phyloP scores from a whole-genome alignment of 2,797 vertebrate species.

The Spea hammondii region DNA sequence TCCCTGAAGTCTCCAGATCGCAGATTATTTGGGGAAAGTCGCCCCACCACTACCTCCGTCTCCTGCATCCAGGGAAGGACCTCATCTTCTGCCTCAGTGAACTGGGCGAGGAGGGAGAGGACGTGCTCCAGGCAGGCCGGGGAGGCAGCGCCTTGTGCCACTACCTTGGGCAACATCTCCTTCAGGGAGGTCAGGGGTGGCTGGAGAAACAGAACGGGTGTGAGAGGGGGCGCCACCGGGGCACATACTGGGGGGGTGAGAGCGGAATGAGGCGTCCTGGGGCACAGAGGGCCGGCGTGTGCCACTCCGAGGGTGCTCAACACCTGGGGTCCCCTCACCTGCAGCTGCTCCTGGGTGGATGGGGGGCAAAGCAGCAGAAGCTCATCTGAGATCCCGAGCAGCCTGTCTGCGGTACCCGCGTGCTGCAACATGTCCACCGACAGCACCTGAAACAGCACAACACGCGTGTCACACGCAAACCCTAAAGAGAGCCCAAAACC shows the following conservation, averaged over 20 bases:
- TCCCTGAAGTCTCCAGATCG: conserved; percentile 78
- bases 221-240: no score
- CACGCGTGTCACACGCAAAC: background rate
- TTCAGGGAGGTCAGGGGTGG: conserved; percentile 66
- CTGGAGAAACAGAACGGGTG: conserved; percentile 55
- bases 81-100: conserved; percentile 75
- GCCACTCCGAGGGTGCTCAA: no score
- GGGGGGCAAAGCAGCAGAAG: conserved; percentile 59
- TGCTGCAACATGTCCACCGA: conserved; percentile 83
- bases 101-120: conserved; percentile 79
- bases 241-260: no score
- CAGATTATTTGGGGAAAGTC: conserved; percentile 69
- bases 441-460: conserved; percentile 67
- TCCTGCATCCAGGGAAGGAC: conserved; percentile 83
- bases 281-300: no score
- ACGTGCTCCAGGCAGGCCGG: conserved; percentile 79
- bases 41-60: conserved; percentile 67
- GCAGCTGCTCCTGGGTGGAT: conserved; percentile 39
- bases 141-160: conserved; percentile 69
- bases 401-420: conserved; percentile 78
- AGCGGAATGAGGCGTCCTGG: no score
- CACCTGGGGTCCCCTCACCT: conserved; percentile 48
- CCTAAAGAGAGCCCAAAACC: no score
- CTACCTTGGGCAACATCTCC: conserved; percentile 72
- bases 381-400: conserved; percentile 71